Base-by-base conservation (phyloP, 2,888 invertebrate species). In the Nomada ruficornis region DNA sequence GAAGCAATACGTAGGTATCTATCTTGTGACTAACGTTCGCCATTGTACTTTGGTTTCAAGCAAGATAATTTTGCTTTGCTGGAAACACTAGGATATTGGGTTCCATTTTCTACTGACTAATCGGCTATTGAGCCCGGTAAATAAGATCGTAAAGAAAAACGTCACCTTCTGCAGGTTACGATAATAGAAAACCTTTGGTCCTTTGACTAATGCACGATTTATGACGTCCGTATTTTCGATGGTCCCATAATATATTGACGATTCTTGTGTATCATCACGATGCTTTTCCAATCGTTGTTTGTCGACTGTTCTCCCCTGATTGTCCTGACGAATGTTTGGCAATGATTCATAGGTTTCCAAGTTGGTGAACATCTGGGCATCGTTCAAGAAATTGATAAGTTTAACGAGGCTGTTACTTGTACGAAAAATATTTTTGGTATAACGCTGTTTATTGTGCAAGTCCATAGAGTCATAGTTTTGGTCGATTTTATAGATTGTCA, bases 151-250 rank as follows among this genome's bases (percentile, higher is more conserved):
- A 81, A 73, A 77, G 44, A 18, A 57, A 57, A 55, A 1, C 3
- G 18, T 29, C 1, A 52, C n/a, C 5, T 50, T 44, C 29, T 1
- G 36, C 64, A 62, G 72, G 69, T 73, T 57, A 13, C 52, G 18
- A 1, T 55, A 77, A 42, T 26, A 3, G 20, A 1, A 18, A 55
- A 77, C 44, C 75, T 69, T 60, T 55, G 68, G 20, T 15, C 59
- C 26, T 47, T 72, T 72, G 74, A 74, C 15, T 82, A 59, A 75
- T 67, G 67, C 29, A 79, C 71, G 59, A 76, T 71, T 82, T 72
- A 74, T 59, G 73, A 23, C 42, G 20, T 18, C 42, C 44, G 63
- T 64, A 42, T 63, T 15, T 10, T 9, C 15, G 18, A 5, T 9
- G 55, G n/a, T 10, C 29, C 42, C 11, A 67, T 10, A 5, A 50